Percentiles rank a stretch among this genome's conserved stretches.
phyloP scores from a whole-genome alignment of 92 coral and sea anemone genomes.

The Nematostella vectensis region DNA sequence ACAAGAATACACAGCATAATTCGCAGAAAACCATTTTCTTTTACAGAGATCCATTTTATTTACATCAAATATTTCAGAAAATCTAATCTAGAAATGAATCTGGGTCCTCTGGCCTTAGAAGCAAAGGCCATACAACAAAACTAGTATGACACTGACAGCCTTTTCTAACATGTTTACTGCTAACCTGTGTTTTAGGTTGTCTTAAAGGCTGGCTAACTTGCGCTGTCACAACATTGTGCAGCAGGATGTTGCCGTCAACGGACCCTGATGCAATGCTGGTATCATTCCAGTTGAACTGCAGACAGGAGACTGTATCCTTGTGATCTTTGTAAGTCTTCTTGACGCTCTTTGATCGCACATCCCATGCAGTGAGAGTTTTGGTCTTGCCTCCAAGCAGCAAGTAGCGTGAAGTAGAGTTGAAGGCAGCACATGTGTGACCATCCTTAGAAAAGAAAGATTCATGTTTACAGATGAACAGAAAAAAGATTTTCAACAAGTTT shows the following conservation, averaged over 20 bases:
- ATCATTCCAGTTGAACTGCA: slow-evolving; percentile 90
- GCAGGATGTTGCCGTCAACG: slow-evolving; percentile 74
- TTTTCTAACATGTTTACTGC: no score
- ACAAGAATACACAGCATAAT: no score
- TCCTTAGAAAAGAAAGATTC: slow-evolving; percentile 74
- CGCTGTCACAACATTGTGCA: slow-evolving; percentile 88
- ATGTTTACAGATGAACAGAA: no score
- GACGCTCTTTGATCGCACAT: slow-evolving; percentile 71
- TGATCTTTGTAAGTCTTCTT: slow-evolving; percentile 93
- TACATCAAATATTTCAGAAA: no score
- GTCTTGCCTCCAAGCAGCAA: slow-evolving; percentile 79
- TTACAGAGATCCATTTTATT: no score
- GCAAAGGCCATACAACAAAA: no score
- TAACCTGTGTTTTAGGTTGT: slow-evolving; percentile 91
- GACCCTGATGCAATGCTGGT: slow-evolving; percentile 94
- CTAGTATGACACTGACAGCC: no score
- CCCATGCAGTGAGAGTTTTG: slow-evolving; percentile 80
- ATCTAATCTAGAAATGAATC: no score
- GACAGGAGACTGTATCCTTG: slow-evolving; percentile 75
- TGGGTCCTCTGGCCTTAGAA: no score
- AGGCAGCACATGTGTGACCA: slow-evolving; percentile 83
- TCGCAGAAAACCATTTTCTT: no score
- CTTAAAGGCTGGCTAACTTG: slow-evolving; percentile 80
- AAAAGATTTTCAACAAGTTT: background rate
- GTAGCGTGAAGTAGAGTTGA: slow-evolving; percentile 89